Base-by-base conservation (phyloP, 1,140 invertebrate species). In the Dinoponera quadriceps region DNA sequence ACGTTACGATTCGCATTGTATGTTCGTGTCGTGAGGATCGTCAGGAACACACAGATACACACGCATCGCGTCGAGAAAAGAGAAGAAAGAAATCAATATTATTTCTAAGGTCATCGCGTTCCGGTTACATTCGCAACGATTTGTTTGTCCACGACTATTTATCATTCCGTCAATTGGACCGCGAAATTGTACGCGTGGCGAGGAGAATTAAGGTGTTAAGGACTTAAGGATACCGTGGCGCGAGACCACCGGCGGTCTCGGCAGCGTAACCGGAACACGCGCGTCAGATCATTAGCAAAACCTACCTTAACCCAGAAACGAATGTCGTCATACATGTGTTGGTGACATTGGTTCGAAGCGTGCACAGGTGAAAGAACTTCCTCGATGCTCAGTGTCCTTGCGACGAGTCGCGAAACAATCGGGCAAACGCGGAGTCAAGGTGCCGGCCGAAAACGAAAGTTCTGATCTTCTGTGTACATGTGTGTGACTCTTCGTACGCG, bases 351-450 rank as follows among this genome's bases (percentile, higher is more conserved):
- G 13, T n/a, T 14, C 14, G 1, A 51, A 48, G 18, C 20, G 20
- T 14, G 49, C n/a, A 65, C 25, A 38, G 66, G 54, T 20, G 69
- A 84, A 69, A 87, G 44, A 68, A 75, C 44, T 74, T 82, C 18
- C 38, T 62, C 4, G 22, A 54, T 48, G 2, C 2, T 16, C 9
- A 3, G 2, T 69, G 13, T 59, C 1, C 2, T 72, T 71, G 57
- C 3, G 25, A n/a, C 0, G 51, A 78, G 3, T 57, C 0, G 22
- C 38, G 22, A 44, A 72, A 63, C 25, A 60, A 71, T 54, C 51
- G 22, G 49, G 0, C 20, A 59, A 44, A 75, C 22, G 18, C 5
- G 9, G 0, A 48, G 2, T 85, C 33, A 72, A 83, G 59, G 25
- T 20, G 22, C 57, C 38, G 4, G 22, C 25, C 14, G 49, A 72